phyloP scores from a whole-genome alignment of 2,888 invertebrate genomes.

The Agrotis puta region DNA sequence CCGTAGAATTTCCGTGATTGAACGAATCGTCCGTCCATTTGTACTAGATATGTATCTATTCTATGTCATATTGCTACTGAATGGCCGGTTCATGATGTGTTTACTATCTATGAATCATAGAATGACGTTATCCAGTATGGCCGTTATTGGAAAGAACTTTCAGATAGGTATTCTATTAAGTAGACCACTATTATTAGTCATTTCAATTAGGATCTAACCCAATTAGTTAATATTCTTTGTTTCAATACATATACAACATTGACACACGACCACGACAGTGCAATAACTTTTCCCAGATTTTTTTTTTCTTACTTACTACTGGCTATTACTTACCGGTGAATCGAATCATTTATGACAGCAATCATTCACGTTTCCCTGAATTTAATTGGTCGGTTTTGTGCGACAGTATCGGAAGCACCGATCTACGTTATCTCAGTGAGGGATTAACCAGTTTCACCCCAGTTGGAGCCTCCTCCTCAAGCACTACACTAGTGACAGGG shows the following conservation, averaged over 20 bases:
- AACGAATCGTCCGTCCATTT: slow-evolving; percentile 1
- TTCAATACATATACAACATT: slow-evolving; percentile 12
- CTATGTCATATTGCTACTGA: slow-evolving; percentile 23
- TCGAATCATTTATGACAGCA: slow-evolving; percentile 58
- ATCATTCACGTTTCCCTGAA: slow-evolving; percentile 61
- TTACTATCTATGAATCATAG: slow-evolving; percentile 50
- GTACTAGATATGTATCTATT: slow-evolving; percentile 23
- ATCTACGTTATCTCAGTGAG: slow-evolving; percentile 58
- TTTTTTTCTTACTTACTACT: slow-evolving; percentile 27
- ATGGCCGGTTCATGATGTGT: slow-evolving; percentile 44
- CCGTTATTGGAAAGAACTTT: slow-evolving; percentile 2
- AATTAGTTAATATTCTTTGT: neutral
- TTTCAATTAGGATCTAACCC: neutral
- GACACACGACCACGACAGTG: neutral
- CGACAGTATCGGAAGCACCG: slow-evolving; percentile 55
- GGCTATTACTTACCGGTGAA: slow-evolving; percentile 46
- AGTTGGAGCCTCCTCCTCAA: slow-evolving; percentile 49
- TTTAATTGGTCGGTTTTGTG: slow-evolving; percentile 58
- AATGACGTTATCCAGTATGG: slow-evolving; percentile 34
- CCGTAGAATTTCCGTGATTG: neutral
- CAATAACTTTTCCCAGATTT: neutral
- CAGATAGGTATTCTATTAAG: neutral
- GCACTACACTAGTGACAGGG: slow-evolving; percentile 61
- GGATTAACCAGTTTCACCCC: slow-evolving; percentile 59
- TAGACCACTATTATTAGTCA: neutral